These are phyloP conservation scores for Callipepla californica DNA, from an alignment of 2,113 vertebrate genomes.

Conservation along the genomic window DNA sequence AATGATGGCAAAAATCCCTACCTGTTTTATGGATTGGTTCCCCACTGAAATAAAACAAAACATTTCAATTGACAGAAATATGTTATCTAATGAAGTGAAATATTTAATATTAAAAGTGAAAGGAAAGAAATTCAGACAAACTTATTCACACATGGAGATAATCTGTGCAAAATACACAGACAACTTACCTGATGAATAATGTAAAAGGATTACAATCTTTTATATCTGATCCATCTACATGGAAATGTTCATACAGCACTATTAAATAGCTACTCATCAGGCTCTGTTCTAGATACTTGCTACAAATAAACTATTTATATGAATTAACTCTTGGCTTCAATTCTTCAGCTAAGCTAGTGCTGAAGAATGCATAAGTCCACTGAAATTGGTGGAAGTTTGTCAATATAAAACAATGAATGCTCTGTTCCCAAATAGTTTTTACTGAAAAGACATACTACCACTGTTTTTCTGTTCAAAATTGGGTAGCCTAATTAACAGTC, in stretches of 20 bases:
- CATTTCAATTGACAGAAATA: background rate
- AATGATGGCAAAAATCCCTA: background rate
- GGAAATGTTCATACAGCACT: background rate
- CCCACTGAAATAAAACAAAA: background rate
- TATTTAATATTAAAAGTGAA: slow-evolving; percentile 16
- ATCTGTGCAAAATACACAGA: background rate
- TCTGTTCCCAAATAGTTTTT: background rate
- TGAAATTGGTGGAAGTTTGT: background rate
- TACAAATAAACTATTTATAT: background rate
- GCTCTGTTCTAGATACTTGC: background rate
- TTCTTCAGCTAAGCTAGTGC: background rate
- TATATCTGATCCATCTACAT: background rate
- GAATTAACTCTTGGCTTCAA: background rate
- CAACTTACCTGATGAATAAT: background rate
- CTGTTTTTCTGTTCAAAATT: background rate
- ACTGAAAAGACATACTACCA: slow-evolving; percentile 1
- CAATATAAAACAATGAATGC: background rate
- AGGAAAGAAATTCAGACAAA: background rate
- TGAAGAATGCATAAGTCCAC: background rate
- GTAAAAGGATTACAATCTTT: slow-evolving; percentile 2
- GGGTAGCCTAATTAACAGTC: background rate
- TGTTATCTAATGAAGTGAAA: background rate
- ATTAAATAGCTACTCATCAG: slow-evolving; percentile 1
- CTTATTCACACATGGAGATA: background rate
- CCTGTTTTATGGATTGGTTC: background rate